Evolutionary conservation across 2,797 vertebrate genomes (phyloP), one percentile per base, ranked within the genome.

Genomic region (Antrozous pallidus): DNA sequence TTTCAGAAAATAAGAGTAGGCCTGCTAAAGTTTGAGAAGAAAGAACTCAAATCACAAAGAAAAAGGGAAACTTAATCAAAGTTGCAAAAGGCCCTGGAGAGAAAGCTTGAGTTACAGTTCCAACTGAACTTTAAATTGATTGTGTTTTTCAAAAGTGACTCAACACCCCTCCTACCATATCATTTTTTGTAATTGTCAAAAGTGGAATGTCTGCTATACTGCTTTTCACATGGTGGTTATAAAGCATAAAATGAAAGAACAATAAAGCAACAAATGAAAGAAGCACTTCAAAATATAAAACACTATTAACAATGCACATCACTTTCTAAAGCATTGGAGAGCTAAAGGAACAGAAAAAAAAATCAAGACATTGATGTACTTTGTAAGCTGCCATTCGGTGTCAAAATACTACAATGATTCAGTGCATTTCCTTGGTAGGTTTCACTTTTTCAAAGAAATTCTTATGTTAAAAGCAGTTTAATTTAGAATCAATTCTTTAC

Each of bases 401-500:
- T 94, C 95, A 93, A 96, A 92, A 94, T 77, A 90, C 56, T 49
- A 42, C 10, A 74, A 61, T 69, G 85, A 93, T 45, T 91, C 61
- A 47, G 17, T 51, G 13, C 10, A 10, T 45, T 71, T 75, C 26
- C 63, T 88, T 58, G n/a, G 74, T 20, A 96, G 65, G 87, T 6
- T 91, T 93, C 58, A 77, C 40, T 92, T 91, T 92, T 84, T 38
- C 74, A 93, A 95, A 93, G 74, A 93, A 54, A 67, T 17, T 82
- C 58, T 69, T 45, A 74, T 70, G 45, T 58, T 91, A 56, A 87
- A 81, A 94, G 54, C 33, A 88, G 65, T 81, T 91, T 78, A 56
- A 33, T 61, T 94, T 91, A 86, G 79, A 95, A 75, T 75, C 7
- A 26, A 91, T 86, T 69, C 42, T 81, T 81, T 75, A 51, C 79